A percentile compares a stretch with the other conserved stretches of the same genome.
Conservation (phyloP, 2,888 invertebrate species). For the Nemapogon koenigi region DNA sequence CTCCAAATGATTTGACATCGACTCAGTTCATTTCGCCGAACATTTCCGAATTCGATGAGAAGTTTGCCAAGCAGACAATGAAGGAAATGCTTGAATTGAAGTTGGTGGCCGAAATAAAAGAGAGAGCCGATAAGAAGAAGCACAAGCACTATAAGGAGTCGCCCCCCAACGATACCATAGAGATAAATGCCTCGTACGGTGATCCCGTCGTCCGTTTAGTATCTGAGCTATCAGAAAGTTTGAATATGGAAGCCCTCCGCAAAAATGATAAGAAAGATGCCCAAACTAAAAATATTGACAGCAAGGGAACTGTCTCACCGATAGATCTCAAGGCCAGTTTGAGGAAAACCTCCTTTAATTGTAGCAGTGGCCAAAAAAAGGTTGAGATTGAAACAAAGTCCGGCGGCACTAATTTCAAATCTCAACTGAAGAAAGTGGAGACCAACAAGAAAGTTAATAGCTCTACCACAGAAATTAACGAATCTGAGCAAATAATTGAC, state of each 20-base stretch:
- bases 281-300: conserved; percentile 18
- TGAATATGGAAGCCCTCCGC: conserved; percentile 69
- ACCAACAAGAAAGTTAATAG: conserved; percentile 64
- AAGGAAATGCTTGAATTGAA: conserved; percentile 85
- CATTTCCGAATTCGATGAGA: conserved; percentile 52
- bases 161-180: conserved; percentile 28
- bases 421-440: conserved; percentile 79
- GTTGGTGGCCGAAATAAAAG: conserved; percentile 84
- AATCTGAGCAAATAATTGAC: conserved; percentile 73
- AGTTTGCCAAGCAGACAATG: conserved; percentile 58
- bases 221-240: conserved; percentile 84
- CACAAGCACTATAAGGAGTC: conserved; percentile 62
- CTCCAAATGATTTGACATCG: conserved; percentile 43
- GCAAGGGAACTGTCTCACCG: conserved; percentile 35
- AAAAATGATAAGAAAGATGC: conserved; percentile 28
- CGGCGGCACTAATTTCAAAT: conserved; percentile 63
- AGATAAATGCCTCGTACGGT: conserved; percentile 42
- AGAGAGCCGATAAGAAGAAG: conserved; percentile 72
- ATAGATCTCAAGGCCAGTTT: conserved; percentile 58
- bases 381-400: conserved; percentile 30
- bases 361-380: conserved; percentile 24
- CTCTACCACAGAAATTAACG: conserved; percentile 61
- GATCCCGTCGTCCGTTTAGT: conserved; percentile 84
- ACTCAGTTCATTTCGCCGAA: conserved; percentile 67
- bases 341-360: conserved; percentile 41